Evolutionary conservation across 2,113 vertebrate genomes (phyloP).

Genomic region (Sylvilagus bachmani): DNA sequence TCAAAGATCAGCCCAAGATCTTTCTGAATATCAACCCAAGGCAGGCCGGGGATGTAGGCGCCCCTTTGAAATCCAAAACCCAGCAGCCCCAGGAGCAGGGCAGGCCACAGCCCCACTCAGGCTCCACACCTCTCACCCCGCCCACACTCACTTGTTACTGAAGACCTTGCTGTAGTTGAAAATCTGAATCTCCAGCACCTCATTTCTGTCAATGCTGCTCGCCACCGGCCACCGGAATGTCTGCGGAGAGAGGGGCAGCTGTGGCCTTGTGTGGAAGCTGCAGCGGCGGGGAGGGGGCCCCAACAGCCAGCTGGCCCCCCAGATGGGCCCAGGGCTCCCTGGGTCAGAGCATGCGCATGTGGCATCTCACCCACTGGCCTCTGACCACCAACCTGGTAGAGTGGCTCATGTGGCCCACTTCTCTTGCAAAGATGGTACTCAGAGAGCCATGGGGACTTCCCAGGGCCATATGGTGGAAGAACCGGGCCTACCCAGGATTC

Average conservation of each 20-base stretch:
- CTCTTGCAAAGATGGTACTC: neutral
- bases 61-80: neutral
- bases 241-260: constrained; percentile 83
- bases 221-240: constrained; percentile 96
- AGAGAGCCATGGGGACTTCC: neutral
- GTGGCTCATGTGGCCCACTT: too few species aligned
- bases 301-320: neutral
- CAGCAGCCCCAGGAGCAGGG: neutral
- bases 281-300: neutral
- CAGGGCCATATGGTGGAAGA: neutral
- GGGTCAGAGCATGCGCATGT: neutral
- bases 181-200: constrained; percentile 96
- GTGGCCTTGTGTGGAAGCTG: neutral
- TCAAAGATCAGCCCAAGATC: neutral
- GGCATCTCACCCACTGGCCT: neutral
- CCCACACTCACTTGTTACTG: constrained; percentile 93
- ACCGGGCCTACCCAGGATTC: neutral
- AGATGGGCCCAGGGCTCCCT: neutral
- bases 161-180: constrained; percentile 99
- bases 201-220: constrained; percentile 93
- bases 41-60: neutral
- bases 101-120: accelerated
- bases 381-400: neutral
- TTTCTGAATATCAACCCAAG: neutral
- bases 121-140: accelerated